These are phyloP conservation scores for Menura novaehollandiae DNA, from an alignment of 2,113 vertebrate species.

Conservation along the genomic window DNA sequence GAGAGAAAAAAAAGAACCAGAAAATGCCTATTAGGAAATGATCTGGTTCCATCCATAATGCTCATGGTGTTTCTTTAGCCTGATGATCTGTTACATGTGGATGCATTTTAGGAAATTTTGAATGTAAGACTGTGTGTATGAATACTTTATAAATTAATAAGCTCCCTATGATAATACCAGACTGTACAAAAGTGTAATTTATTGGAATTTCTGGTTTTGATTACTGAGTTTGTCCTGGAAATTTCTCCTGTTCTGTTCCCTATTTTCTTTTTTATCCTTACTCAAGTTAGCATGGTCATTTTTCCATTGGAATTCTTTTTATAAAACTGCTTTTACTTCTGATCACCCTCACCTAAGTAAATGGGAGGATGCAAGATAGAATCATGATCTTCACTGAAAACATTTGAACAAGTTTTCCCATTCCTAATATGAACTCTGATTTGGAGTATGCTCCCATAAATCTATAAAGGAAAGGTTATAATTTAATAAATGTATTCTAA, in stretches of 20 bases:
- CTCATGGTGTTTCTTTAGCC: neutral
- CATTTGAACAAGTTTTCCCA: neutral
- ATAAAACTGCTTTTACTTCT: neutral
- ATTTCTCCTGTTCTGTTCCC: rapidly evolving
- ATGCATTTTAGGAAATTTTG: neutral
- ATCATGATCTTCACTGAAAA: neutral
- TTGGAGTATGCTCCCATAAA: neutral
- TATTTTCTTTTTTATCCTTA: neutral
- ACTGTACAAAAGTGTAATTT: neutral
- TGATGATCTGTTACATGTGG: neutral
- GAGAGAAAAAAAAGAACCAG: neutral
- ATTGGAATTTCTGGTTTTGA: neutral
- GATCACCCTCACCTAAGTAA: neutral
- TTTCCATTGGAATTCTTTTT: neutral
- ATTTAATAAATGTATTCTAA: neutral
- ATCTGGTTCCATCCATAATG: rapidly evolving
- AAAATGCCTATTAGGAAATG: neutral
- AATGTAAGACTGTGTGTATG: neutral
- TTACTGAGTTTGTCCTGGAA: neutral
- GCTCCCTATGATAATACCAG: neutral
- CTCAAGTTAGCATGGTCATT: neutral
- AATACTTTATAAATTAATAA: neutral
- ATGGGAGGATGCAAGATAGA: neutral
- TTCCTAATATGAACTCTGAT: neutral
- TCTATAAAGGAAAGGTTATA: neutral